Evolutionary conservation across 2,888 invertebrate genomes (phyloP), one percentile per base, ranked within the genome.

Genomic region (Panzeria rudis): DNA sequence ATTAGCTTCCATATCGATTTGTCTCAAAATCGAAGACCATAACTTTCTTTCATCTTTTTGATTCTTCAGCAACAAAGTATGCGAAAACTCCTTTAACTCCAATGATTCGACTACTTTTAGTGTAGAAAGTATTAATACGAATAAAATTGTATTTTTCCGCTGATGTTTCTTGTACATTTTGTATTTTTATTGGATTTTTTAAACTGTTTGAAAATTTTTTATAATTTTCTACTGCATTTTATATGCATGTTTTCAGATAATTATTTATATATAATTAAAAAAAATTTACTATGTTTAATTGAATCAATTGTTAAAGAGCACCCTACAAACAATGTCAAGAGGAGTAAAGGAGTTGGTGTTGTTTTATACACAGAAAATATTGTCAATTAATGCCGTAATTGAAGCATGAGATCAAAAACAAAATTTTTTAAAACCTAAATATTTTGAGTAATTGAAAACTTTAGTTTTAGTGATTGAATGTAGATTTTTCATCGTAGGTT

Each of bases 221-320:
- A 52, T 15, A 59, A 44, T 13, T 38, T 54, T 9, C 15, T 23
- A 0, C 29, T 41, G 6, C 20, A 38, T 59, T 72, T 66, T 52
- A 56, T 61, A 71, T 75, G 69, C 80, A 72, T 77, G 68, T 84
- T 84, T 73, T n/a, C 11, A 9, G 17, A 62, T n/a, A 72, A 81
- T 81, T 84, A 72, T 66, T 72, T 68, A 61, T 54, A 66, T 72
- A 61, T 32, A 61, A 52, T 77, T 29, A 77, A 73, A 72, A 23
- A 25, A 29, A 38, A 62, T 78, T 61, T 62, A 11, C 32, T 8
- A 23, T 44, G 50, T 41, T 41, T 29, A 23, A 62, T 23, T 44
- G 38, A 44, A 44, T n/a, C 25, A n/a, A 44, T 29, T 13, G 13
- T 41, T 50, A 38, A 75, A 23, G 11, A 20, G 20, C 38, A 41